Base-by-base conservation (phyloP, 2,797 vertebrate species). In the Eulemur mongoz region DNA sequence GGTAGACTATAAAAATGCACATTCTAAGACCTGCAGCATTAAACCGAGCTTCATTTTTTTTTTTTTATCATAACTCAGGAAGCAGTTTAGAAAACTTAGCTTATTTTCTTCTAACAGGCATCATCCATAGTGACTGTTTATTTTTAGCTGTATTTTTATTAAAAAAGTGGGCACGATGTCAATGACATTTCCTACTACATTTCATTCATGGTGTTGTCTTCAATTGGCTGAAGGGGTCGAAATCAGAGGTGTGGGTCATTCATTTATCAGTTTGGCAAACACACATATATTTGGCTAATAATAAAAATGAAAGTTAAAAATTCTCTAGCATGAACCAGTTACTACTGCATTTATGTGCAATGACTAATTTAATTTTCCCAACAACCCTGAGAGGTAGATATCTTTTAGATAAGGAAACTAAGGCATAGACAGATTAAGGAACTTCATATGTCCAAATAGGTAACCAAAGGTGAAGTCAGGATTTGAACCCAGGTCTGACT, bases 1-100 rank as follows among this genome's bases (percentile, higher is more conserved):
- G 89, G 98, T 93, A 96, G 96, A 65, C 84, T 79, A 11, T 32
- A 89, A 97, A 97, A 98, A 76, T 65, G 30, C 18, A 69, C 86
- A 96, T 96, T 63, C 89, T 97, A 93, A 96, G 89, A 98, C 93
- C 89, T 97, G 96, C 84, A 87, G 54, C 35, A 76, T 97, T 93
- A 91, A 67, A 96, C 3, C 18, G 75, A 87, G 50, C 38, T 91
- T 93, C 25, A 69, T 45, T 75, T 43, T 45, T 75, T 43, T 45
- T 75, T 97, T 87, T 43, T 90, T 96, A 83, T 59, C 4, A 1
- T 65, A 48, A 45, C 65, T 88, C n/a, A 32, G 12, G 83, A 27
- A 89, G 52, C 43, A 27, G n/a, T 80, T 88, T 79, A 76, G 90
- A 95, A 91, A 63, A 45, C 4, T 5, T 18, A 92, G 32, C 7